Conservation (phyloP, 2,797 vertebrate genomes). For the Oceanodroma leucorhoa region DNA sequence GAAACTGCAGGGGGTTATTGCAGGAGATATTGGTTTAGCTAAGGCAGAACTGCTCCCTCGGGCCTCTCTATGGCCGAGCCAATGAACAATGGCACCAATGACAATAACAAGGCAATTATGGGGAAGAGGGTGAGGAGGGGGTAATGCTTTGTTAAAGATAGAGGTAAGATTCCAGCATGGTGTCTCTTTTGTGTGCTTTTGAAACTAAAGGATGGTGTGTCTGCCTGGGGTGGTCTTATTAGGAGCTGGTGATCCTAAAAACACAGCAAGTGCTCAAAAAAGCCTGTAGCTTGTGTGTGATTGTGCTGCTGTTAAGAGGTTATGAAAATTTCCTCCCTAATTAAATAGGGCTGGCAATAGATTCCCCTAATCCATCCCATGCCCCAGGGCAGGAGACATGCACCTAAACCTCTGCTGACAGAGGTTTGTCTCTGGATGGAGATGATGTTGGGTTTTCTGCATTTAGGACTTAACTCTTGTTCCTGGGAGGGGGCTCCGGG, state of each 20-base stretch:
- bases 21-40: constrained; percentile 74
- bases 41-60: constrained; percentile 72
- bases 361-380: background rate
- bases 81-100: constrained; percentile 72
- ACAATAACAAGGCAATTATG: constrained; percentile 79
- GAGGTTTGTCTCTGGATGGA: background rate
- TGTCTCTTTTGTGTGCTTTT: constrained; percentile 32
- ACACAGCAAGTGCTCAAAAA: constrained; percentile 10
- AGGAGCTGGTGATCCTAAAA: constrained; percentile 33
- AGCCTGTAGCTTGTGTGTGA: constrained; percentile 1
- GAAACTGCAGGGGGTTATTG: constrained; percentile 78
- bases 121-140: constrained; percentile 59
- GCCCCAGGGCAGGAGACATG: background rate
- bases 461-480: background rate
- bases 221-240: constrained; percentile 37
- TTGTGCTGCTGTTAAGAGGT: constrained; percentile 19
- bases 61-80: constrained; percentile 58
- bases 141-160: constrained; percentile 67
- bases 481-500: background rate
- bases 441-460: background rate
- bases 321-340: constrained; percentile 19
- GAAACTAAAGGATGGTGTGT: background rate
- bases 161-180: constrained; percentile 41
- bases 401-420: background rate
- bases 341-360: background rate